Evolutionary conservation across 2,888 invertebrate species (phyloP), one percentile per base, ranked within the genome.

Genomic region (Acholoe squamosa): DNA sequence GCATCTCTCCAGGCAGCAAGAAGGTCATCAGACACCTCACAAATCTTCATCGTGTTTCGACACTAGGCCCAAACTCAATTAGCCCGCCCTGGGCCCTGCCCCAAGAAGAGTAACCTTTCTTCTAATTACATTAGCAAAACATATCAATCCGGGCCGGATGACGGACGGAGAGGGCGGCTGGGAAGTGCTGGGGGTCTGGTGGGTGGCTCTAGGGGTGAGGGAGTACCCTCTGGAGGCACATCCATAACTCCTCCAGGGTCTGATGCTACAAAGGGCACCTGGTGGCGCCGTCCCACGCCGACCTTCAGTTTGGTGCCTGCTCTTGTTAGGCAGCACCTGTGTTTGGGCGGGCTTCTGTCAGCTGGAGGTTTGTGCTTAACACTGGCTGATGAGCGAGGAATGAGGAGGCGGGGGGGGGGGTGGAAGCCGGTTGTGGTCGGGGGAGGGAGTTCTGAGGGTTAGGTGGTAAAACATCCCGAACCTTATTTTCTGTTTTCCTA

Each of bases 61-160:
- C 86, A 86, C 86, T 54, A 5, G 54, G 31, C 54, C 86, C 52
- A 7, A 86, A 86, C 52, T 52, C 52, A 25, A 86, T 52, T 86
- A 52, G 52, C 52, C 22, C 28, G 10, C 34, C 86, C 56, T 31
- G 28, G 19, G 52, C 54, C 86, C 25, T 25, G 28, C 86, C 33
- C 28, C n/a, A 54, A 86, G 86, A 86, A 86, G 86, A 86, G 54
- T 86, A 52, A 56, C 86, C 86, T 86, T 56, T 52, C 54, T 25
- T 54, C 86, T 86, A 86, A 86, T 86, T 86, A 86, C 86, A 86
- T 86, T 86, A 86, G 86, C 86, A 86, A 86, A 86, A 86, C 86
- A 86, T 86, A 86, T 86, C 86, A 86, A 86, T 86, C 86, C 25
- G 84, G 28, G 86, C 33, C 86, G 14, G 43, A 54, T 86, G 86